Percentiles rank a stretch among this genome's conserved stretches.
Conservation (phyloP, 2,888 invertebrate genomes). For the Acanthosepion pharaonis region DNA sequence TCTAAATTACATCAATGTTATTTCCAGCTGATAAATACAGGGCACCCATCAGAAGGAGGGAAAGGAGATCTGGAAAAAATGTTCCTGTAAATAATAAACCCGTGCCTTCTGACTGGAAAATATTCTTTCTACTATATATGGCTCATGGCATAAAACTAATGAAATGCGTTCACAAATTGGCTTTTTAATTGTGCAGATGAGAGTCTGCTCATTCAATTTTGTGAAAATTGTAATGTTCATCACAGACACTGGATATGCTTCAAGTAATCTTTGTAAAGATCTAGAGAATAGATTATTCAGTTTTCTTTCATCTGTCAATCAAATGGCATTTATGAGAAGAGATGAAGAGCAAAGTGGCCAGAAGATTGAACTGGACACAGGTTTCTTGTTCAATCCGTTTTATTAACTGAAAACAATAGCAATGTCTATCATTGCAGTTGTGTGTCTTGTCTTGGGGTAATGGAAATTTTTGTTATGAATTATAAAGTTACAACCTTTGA, state of each 20-base stretch:
- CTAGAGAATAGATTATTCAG: not conserved
- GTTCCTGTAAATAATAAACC: not conserved
- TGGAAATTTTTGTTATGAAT: too few species aligned
- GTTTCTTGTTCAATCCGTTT: too few species aligned
- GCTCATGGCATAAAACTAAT: not conserved
- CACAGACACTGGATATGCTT: not conserved
- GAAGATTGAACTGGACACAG: not conserved
- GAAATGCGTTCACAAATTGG: not conserved
- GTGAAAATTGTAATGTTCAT: not conserved
- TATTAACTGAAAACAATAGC: too few species aligned
- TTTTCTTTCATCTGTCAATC: not conserved
- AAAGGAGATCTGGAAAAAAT: not conserved
- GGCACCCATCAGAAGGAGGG: not conserved
- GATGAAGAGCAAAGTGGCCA: not conserved
- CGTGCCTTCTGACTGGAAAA: not conserved
- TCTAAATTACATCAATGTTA: not conserved
- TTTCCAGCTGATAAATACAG: constrained; percentile 15
- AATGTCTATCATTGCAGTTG: too few species aligned
- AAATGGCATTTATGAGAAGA: not conserved
- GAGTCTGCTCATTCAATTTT: not conserved
- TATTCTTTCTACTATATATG: not conserved
- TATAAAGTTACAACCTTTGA: too few species aligned
- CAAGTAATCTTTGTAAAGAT: not conserved
- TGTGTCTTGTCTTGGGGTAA: too few species aligned
- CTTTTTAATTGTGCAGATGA: not conserved